Percentiles rank a stretch among this genome's conserved stretches.
phyloP scores from a whole-genome alignment of 2,797 vertebrate genomes.

The Bradypus variegatus region DNA sequence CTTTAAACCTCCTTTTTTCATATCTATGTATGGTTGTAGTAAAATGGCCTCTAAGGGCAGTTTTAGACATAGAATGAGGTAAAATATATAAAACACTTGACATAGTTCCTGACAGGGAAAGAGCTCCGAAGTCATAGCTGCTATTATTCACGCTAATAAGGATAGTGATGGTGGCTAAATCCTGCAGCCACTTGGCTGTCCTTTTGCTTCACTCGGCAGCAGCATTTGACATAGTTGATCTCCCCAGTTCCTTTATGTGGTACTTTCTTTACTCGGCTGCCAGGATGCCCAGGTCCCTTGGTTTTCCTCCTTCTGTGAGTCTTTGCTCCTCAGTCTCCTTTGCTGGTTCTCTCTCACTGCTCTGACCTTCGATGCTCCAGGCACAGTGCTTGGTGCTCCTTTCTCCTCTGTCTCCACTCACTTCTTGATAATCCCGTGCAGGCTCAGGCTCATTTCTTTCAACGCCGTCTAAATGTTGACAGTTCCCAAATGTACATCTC shows the following conservation, averaged over 20 bases:
- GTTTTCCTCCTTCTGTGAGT: not conserved
- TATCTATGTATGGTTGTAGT: not conserved
- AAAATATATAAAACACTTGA: not conserved
- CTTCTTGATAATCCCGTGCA: not conserved
- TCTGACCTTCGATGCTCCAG: not conserved
- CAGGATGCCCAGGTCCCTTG: not conserved
- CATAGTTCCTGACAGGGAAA: not conserved
- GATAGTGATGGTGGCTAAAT: not conserved
- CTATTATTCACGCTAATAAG: not conserved
- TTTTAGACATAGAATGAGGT: not conserved
- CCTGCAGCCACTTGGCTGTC: fast-evolving
- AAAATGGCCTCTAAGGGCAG: not conserved
- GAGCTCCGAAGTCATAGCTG: not conserved
- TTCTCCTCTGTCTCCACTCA: not conserved
- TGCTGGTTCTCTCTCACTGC: not conserved
- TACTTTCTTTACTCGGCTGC: not conserved
- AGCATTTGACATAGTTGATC: not conserved
- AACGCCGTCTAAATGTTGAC: not conserved
- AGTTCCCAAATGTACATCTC: not conserved
- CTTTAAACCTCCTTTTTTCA: not conserved
- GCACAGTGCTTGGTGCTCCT: not conserved
- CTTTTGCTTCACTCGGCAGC: not conserved
- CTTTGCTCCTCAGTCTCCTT: not conserved
- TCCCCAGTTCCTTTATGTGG: not conserved
- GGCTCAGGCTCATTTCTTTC: not conserved